Evolutionary conservation across 1,140 invertebrate species (phyloP).

Genomic region (Dendroctonus valens): DNA sequence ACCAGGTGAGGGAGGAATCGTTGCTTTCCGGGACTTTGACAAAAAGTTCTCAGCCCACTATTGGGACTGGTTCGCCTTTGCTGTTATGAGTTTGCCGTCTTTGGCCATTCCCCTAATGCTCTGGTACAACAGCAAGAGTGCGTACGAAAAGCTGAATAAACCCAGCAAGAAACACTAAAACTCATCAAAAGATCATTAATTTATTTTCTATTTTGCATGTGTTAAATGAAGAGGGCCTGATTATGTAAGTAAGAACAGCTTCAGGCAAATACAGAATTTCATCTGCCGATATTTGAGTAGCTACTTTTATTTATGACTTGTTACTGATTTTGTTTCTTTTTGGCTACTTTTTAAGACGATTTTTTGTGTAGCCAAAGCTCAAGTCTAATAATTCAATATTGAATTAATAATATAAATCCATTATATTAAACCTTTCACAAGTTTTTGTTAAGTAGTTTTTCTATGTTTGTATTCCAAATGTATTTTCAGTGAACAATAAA

Average conservation of each 20-base stretch:
- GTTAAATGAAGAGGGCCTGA: too few relatives aligned
- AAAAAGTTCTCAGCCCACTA: conserved; percentile 97
- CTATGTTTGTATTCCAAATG: too few relatives aligned
- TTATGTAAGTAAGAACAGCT: too few relatives aligned
- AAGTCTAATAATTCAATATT: too few relatives aligned
- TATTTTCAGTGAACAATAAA: too few relatives aligned
- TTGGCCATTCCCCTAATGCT: conserved; percentile 90
- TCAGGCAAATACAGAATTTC: too few relatives aligned
- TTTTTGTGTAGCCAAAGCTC: too few relatives aligned
- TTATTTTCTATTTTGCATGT: conserved; percentile 8
- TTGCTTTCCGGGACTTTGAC: conserved; percentile 94
- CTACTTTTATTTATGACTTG: background rate
- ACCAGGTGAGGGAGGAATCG: conserved; percentile 94
- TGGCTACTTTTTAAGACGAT: too few relatives aligned
- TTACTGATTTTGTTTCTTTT: background rate
- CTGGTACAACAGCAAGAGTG: conserved; percentile 93
- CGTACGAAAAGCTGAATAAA: conserved; percentile 82
- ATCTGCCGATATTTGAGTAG: background rate
- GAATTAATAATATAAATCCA: too few relatives aligned
- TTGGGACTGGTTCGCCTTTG: conserved; percentile 95
- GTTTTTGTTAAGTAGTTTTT: too few relatives aligned
- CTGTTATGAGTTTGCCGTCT: conserved; percentile 93
- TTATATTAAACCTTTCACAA: too few relatives aligned
- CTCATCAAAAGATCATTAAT: conserved; percentile 13
- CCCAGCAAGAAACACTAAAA: conserved; percentile 58